Conservation (phyloP, 2,113 vertebrate genomes). For the Brachypteracias leptosomus region DNA sequence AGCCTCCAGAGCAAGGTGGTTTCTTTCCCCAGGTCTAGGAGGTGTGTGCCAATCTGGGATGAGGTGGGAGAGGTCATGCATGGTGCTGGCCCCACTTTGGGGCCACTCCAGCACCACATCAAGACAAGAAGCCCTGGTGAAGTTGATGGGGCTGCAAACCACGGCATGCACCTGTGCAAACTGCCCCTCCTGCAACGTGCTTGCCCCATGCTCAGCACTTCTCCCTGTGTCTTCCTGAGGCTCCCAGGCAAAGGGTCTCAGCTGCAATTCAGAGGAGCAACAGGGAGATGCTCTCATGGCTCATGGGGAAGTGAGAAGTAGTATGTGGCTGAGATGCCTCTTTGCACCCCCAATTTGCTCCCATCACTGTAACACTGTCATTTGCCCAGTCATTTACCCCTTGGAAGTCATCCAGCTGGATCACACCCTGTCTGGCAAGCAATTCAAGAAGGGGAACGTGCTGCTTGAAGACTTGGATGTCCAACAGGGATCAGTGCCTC, state of each 20-base stretch:
- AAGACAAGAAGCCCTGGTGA: neutral
- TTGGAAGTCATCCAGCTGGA: neutral
- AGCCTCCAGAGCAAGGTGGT: neutral
- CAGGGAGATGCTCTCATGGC: neutral
- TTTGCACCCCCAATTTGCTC: neutral
- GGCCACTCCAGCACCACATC: neutral
- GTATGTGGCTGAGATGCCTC: neutral
- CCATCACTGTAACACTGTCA: fast-evolving
- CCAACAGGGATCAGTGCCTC: neutral
- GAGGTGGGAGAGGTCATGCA: neutral
- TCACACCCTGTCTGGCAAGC: neutral
- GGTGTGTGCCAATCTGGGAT: neutral
- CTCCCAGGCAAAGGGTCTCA: neutral
- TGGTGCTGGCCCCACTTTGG: fast-evolving
- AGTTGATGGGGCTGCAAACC: neutral
- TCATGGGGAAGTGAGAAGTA: neutral
- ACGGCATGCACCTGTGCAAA: neutral
- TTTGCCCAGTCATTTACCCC: neutral
- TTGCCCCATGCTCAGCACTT: fast-evolving
- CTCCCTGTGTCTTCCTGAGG: neutral
- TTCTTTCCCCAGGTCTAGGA: neutral
- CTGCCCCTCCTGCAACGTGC: fast-evolving
- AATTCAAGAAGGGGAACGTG: neutral
- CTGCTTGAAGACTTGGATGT: neutral
- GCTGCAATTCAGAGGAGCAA: neutral